phyloP scores from a whole-genome alignment of 2,797 vertebrate species.

The Hydrophis major region DNA sequence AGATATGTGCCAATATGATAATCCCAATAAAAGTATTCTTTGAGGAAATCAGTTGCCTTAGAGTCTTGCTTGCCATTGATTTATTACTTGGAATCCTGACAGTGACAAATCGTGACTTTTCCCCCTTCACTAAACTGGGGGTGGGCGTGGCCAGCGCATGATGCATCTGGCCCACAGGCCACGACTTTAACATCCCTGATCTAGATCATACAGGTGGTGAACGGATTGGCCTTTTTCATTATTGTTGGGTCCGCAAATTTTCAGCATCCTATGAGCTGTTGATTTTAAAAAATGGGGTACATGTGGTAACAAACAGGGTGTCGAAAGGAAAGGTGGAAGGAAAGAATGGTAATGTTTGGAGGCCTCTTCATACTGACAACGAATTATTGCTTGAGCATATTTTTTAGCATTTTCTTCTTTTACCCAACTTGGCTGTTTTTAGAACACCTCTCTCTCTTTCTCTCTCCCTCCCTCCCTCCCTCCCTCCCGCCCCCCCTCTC shows the following conservation, averaged over 20 bases:
- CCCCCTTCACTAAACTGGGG: no score
- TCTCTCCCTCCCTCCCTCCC: no score
- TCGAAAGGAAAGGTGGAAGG: neutral
- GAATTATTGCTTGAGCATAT: neutral
- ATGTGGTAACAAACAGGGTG: neutral
- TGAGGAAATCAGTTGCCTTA: no score
- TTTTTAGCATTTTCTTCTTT: neutral
- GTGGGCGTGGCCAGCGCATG: no score
- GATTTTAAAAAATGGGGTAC: neutral
- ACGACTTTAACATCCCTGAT: neutral
- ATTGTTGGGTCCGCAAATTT: neutral
- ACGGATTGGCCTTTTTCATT: neutral
- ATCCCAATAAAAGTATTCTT: no score
- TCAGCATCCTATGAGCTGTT: neutral
- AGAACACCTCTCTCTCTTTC: neutral
- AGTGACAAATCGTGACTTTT: no score
- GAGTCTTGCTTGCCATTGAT: no score
- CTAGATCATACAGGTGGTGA: neutral
- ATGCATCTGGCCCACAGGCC: fast-evolving
- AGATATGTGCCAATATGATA: no score
- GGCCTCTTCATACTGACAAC: neutral
- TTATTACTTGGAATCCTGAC: no score
- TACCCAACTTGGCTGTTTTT: neutral
- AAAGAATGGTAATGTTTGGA: neutral
- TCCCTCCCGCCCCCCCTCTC: neutral